Evolutionary conservation across 2,888 invertebrate genomes (phyloP).

Genomic region (Andrena marginata): DNA sequence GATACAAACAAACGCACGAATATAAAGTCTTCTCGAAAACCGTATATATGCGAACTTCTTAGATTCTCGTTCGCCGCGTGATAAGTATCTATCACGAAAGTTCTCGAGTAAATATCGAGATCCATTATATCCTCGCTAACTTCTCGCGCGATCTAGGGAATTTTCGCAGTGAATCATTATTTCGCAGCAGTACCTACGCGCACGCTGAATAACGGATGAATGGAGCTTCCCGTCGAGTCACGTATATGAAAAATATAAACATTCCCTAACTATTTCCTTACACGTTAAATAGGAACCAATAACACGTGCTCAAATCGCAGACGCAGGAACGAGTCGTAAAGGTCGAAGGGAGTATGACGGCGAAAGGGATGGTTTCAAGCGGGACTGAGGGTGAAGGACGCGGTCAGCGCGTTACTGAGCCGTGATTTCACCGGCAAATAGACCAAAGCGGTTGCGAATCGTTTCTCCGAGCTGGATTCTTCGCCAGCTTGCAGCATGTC

Average conservation of each 20-base stretch:
- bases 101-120: constrained; percentile 22
- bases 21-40: constrained; percentile 18
- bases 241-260: constrained; percentile 63
- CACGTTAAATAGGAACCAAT: constrained; percentile 79
- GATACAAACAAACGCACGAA: constrained; percentile 12
- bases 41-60: not conserved
- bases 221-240: constrained; percentile 15
- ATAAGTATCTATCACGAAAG: not conserved
- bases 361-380: constrained; percentile 87
- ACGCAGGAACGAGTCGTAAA: constrained; percentile 58
- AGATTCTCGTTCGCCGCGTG: not conserved
- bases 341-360: not conserved
- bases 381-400: constrained; percentile 97
- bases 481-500: constrained; percentile 83
- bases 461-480: constrained; percentile 81
- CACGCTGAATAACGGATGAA: constrained; percentile 22
- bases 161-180: constrained; percentile 1
- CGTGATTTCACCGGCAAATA: constrained; percentile 97
- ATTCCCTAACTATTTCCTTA: constrained; percentile 63
- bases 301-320: constrained; percentile 79
- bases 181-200: not conserved
- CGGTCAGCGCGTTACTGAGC: constrained; percentile 93
- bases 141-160: constrained; percentile 3
- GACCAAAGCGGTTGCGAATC: constrained; percentile 96
- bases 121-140: constrained; percentile 6